phyloP scores from a whole-genome alignment of 2,888 invertebrate species.

The Omphaloscelis lunosa region DNA sequence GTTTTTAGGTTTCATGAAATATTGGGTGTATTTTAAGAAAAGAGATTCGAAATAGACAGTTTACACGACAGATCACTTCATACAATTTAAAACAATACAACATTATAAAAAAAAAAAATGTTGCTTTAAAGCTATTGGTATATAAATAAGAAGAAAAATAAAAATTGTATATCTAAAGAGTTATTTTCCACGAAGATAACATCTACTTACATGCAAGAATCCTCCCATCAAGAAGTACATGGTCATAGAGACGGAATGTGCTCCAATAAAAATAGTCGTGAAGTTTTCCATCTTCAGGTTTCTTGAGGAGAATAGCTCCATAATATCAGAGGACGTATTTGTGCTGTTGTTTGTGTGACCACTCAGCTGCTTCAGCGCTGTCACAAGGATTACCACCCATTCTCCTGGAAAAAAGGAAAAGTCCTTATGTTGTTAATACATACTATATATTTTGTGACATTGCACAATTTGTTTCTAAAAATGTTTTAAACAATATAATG shows the following conservation, averaged over 20 bases:
- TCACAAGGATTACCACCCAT: constrained; percentile 92
- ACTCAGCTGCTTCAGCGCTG: constrained; percentile 90
- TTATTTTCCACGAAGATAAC: constrained; percentile 46
- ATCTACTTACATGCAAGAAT: constrained; percentile 92
- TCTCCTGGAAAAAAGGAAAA: constrained; percentile 88
- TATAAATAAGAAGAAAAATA: background rate
- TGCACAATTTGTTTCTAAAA: too few species aligned
- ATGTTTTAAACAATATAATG: too few species aligned
- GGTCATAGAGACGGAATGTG: constrained; percentile 89
- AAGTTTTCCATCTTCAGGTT: constrained; percentile 90
- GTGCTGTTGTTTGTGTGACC: constrained; percentile 82
- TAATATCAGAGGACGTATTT: constrained; percentile 81
- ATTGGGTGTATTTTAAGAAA: background rate
- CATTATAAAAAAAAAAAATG: background rate
- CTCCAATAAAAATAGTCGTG: constrained; percentile 84
- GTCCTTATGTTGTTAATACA: background rate
- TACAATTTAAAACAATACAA: background rate
- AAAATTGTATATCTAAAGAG: background rate
- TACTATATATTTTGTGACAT: too few species aligned
- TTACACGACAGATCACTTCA: background rate
- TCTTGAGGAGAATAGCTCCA: constrained; percentile 84
- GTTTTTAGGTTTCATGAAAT: background rate
- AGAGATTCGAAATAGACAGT: background rate
- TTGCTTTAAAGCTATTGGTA: background rate
- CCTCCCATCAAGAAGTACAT: constrained; percentile 92